Base-by-base conservation (phyloP, 1,140 invertebrate species). In the Danaus melanippus region DNA sequence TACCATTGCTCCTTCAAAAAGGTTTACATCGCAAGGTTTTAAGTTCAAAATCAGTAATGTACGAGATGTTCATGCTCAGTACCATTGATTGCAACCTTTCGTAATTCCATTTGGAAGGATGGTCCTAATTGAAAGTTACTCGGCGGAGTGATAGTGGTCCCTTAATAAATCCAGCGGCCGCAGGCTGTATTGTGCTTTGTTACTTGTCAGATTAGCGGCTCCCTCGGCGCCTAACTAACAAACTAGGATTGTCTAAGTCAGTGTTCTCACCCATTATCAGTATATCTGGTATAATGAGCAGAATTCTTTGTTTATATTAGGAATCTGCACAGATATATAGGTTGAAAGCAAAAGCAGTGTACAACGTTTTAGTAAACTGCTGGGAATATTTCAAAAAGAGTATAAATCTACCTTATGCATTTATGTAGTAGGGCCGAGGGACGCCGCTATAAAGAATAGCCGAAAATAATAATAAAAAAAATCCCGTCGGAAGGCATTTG, bases 201-300 rank as follows among this genome's bases (percentile, higher is more conserved):
- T 78, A 58, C 64, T 71, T 82, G 79, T 82, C 79, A 79, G 79
- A 82, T 82, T 82, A 82, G 66, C 67, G 62, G 47, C 65, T 74
- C 76, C 70, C 76, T 70, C 67, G 71, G 68, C 72, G 69, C 70
- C 69, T 73, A 57, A 59, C 62, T 71, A 74, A 71, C 74, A 68
- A 76, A 76, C 73, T 74, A 72, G 66, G 61, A 71, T 74, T 76
- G 71, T 71, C 64, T 66, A 67, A 63, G 62, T 66, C 55, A 46
- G 69, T 64, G 65, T 71, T 76, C 71, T 71, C 53, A 53, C 57
- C 49, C 45, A 54, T 60, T 60, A 60, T 66, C 58, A 51, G 61
- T 46, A 54, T 62, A 44, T 57, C 42, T 40, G 21, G 53, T 52
- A 58, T 62, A 63, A 64, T 64, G 56, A 59, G 58, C 51, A 56